Percentiles rank a stretch among this genome's conserved stretches.
phyloP scores from a whole-genome alignment of 2,113 vertebrate species.

The Lagenorhynchus albirostris region DNA sequence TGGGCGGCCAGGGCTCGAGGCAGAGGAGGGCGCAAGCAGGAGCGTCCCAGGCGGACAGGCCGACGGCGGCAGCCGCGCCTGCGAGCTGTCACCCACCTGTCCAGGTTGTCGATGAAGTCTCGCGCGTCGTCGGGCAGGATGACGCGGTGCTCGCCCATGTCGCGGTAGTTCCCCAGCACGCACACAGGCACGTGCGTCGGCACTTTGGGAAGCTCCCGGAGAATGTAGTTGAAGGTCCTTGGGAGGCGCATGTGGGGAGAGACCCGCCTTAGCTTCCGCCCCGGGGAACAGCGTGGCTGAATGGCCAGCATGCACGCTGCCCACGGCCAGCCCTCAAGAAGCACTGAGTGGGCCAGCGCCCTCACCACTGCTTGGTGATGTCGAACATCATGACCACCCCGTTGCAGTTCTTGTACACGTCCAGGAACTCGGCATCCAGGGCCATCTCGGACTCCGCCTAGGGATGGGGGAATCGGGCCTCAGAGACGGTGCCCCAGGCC shows the following conservation, averaged over 20 bases:
- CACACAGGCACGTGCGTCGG: conserved; percentile 96
- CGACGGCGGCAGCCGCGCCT: no score
- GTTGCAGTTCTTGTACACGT: conserved; percentile 98
- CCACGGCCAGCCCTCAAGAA: neutral
- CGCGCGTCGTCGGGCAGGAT: conserved; percentile 93
- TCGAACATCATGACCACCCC: conserved; percentile 99
- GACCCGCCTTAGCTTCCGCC: neutral
- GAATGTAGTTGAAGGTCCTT: conserved; percentile 97
- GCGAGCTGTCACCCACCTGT: conserved; percentile 85
- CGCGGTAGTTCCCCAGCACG: conserved; percentile 95
- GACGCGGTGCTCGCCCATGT: conserved; percentile 98
- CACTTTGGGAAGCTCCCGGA: conserved; percentile 96
- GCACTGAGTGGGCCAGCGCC: neutral
- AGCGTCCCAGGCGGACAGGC: neutral
- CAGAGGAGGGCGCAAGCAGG: neutral
- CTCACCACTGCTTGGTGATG: conserved; percentile 99
- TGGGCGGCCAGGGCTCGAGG: neutral
- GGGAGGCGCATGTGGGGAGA: neutral
- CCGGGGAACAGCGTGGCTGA: no score
- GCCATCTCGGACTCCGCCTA: conserved; percentile 94
- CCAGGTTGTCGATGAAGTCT: conserved; percentile 90
- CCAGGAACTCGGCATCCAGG: conserved; percentile 97
- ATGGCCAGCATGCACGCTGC: fast-evolving
- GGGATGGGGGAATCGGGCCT: neutral
- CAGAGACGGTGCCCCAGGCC: neutral